Evolutionary conservation across 2,888 invertebrate species (phyloP).

Genomic region (Cephus sareptanus): DNA sequence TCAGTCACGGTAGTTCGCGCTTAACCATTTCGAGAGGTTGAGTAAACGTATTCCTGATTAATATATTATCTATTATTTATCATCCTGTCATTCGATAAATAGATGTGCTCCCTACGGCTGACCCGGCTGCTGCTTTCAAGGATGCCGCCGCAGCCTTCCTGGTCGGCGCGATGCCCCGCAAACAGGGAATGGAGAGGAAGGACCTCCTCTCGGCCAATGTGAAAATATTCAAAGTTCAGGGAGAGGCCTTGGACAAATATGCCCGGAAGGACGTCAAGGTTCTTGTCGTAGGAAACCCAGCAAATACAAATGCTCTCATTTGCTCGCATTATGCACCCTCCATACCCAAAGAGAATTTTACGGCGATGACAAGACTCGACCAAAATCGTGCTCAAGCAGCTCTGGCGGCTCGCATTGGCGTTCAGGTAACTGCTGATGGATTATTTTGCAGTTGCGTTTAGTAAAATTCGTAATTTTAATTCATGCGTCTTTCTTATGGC

Average conservation of each 20-base stretch:
- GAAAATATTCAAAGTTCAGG: constrained; percentile 97
- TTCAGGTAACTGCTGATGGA: constrained; percentile 41
- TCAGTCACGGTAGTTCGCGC: background rate
- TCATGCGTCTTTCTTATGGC: constrained; percentile 11
- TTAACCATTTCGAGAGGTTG: background rate
- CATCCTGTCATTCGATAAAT: background rate
- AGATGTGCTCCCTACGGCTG: constrained; percentile 87
- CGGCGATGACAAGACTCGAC: constrained; percentile 97
- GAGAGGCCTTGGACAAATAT: constrained; percentile 89
- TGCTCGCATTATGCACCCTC: constrained; percentile 96
- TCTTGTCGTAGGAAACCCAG: constrained; percentile 98
- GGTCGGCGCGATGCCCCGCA: constrained; percentile 98
- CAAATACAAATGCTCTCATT: constrained; percentile 97
- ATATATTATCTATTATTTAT: background rate
- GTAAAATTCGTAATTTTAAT: too few relatives aligned
- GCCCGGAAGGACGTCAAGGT: constrained; percentile 95
- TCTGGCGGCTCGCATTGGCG: constrained; percentile 77
- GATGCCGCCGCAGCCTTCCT: constrained; percentile 96
- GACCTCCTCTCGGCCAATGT: constrained; percentile 97
- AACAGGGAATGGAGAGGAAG: constrained; percentile 98
- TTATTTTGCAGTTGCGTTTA: too few relatives aligned
- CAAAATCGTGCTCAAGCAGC: constrained; percentile 97
- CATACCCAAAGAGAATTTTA: constrained; percentile 95
- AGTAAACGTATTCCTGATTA: background rate
- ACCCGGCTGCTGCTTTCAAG: constrained; percentile 92